These are phyloP conservation scores for Mylabris phalerata DNA, from an alignment of 1,140 invertebrate genomes.

Conservation along the genomic window DNA sequence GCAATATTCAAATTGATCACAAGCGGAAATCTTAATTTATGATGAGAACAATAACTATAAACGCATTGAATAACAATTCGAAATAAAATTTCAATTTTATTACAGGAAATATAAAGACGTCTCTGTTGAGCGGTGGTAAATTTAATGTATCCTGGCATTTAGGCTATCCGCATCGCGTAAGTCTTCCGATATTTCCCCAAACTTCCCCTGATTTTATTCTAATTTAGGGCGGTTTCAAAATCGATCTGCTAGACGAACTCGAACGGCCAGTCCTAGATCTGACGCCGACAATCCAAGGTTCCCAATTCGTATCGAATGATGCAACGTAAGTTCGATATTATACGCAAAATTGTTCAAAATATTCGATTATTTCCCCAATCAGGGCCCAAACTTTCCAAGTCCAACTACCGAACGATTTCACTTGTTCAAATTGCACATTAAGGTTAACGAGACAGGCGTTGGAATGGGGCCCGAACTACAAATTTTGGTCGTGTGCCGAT, in stretches of 20 bases:
- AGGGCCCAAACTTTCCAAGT: constrained; percentile 78
- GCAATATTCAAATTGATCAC: not conserved
- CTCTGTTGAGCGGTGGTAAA: constrained; percentile 70
- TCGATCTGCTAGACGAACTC: constrained; percentile 74
- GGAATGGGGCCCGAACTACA: constrained; percentile 79
- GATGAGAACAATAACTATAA: not conserved
- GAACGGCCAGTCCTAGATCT: constrained; percentile 77
- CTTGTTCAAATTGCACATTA: constrained; percentile 84
- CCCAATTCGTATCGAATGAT: constrained; percentile 73
- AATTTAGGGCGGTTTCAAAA: constrained; percentile 73
- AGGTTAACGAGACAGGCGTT: constrained; percentile 79
- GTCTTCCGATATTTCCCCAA: constrained; percentile 32
- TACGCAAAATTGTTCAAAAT: not conserved
- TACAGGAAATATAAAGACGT: constrained; percentile 72
- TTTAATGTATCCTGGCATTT: constrained; percentile 92
- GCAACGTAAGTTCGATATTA: constrained; percentile 52
- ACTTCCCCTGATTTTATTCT: not conserved
- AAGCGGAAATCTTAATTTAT: not conserved
- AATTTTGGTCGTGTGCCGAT: constrained; percentile 94
- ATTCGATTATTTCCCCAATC: constrained; percentile 11
- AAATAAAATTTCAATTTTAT: constrained; percentile 34
- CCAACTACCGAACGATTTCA: constrained; percentile 70
- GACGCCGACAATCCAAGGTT: constrained; percentile 69
- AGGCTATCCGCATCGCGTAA: constrained; percentile 87
- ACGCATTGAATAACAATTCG: not conserved